These are phyloP conservation scores for Grantiella picta DNA, from an alignment of 2,113 vertebrate species.

Conservation along the genomic window DNA sequence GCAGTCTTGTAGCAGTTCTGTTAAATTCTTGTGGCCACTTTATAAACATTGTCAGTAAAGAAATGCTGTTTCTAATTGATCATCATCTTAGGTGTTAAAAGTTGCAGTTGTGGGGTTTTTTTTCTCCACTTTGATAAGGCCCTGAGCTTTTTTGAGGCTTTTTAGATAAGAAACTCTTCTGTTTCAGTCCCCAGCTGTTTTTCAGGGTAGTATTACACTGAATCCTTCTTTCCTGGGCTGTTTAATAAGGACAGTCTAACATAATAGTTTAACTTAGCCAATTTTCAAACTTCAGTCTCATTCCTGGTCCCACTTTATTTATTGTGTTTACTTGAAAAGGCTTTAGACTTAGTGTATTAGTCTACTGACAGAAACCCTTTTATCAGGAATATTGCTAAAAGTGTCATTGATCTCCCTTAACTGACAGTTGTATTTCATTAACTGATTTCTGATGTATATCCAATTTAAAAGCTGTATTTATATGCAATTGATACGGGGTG, in stretches of 20 bases:
- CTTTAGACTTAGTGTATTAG: neutral
- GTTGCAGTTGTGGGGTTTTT: neutral
- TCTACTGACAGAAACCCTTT: neutral
- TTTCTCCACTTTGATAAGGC: neutral
- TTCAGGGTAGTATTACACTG: neutral
- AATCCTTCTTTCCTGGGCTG: neutral
- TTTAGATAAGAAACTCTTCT: neutral
- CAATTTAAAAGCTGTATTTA: neutral
- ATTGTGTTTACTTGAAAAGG: neutral
- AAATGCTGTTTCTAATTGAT: neutral
- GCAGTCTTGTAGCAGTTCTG: neutral
- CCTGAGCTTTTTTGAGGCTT: neutral
- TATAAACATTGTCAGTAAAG: neutral
- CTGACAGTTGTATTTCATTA: neutral
- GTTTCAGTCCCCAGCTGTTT: neutral
- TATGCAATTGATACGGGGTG: neutral
- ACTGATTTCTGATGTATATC: neutral
- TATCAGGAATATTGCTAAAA: neutral
- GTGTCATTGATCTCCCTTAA: neutral
- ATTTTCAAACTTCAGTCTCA: neutral
- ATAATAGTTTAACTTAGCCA: neutral
- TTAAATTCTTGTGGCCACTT: neutral
- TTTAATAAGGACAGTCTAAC: neutral
- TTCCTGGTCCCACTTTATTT: neutral
- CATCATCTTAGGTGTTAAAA: neutral